These are phyloP conservation scores for Nesometra sesokonis DNA, from an alignment of 35 echinoderm and acorn worm genomes.

Conservation along the genomic window DNA sequence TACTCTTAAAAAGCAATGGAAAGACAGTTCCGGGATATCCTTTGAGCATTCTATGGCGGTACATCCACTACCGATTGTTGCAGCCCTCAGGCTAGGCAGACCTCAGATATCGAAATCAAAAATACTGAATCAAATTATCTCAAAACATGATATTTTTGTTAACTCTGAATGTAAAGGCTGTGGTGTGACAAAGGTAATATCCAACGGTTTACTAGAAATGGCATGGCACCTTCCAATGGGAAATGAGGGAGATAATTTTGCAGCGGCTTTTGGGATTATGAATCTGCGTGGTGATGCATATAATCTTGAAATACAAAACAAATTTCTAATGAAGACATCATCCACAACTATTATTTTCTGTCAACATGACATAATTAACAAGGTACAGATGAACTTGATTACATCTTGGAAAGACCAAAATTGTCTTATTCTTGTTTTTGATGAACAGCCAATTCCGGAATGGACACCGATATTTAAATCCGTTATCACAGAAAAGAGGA, in stretches of 20 bases:
- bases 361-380: not conserved
- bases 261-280: not conserved
- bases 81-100: not conserved
- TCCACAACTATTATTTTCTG: not conserved
- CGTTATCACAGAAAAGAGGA: not conserved
- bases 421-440: not conserved
- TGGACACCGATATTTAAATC: not conserved
- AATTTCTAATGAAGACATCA: not conserved
- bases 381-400: not conserved
- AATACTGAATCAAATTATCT: not conserved
- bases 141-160: conserved; percentile 14
- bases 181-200: not conserved
- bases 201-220: not conserved
- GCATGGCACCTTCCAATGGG: not conserved
- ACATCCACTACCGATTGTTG: not conserved
- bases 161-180: not conserved
- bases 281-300: not conserved
- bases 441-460: not conserved
- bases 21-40: not conserved
- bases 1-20: not conserved
- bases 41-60: not conserved
- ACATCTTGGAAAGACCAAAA: not conserved
- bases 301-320: not conserved
- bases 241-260: not conserved
- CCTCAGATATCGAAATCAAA: not conserved